Base-by-base conservation (phyloP, 2,113 vertebrate species). In the Scomber scombrus region DNA sequence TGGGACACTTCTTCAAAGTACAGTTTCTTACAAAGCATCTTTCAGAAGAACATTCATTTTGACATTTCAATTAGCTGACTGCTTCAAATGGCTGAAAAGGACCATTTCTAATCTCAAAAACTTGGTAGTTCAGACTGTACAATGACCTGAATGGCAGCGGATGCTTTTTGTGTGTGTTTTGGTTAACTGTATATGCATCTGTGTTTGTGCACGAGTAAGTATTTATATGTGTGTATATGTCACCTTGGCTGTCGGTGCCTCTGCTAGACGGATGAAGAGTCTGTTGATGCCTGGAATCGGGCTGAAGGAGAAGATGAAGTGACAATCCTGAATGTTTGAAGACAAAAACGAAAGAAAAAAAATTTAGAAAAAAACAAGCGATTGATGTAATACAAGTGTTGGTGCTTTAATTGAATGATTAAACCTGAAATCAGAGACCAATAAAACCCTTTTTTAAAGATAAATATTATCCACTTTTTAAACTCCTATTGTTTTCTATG, bases 251-350 rank as follows among this genome's bases (percentile, higher is more conserved):
- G 95, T 91, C 45, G 97, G 97, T 5, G 95, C 93, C 46, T 99
- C 97, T 3, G 96, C 93, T 21, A 99, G 88, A 62, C 97, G 96
- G 85, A 99, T 96, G 80, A 98, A 98, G 71, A 99, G 95, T 85
- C 96, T 98, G 93, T 99, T 99, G 85, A 94, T 81, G 64, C 98
- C 98, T 86, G 93, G 93, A 46, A 93, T 88, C 6, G 98, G 98
- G 73, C 95, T 98, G 94, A 99, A 99, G 50, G 97, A 99, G 93
- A 99, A 99, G 95, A 99, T 98, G 94, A 99, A 99, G 93, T 99
- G 97, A 93, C 97, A 98, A 8, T 99, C 97, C 98, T 99, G 69
- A 21, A 94, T 79, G 11, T 50, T 78, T 68, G 3, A 71, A 67
- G 58, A 92, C 47, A 87, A 23, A 78, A 76, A 34, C 2, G 0